phyloP scores from a whole-genome alignment of 2,888 invertebrate genomes.

The Pristionchus fissidentatus region DNA sequence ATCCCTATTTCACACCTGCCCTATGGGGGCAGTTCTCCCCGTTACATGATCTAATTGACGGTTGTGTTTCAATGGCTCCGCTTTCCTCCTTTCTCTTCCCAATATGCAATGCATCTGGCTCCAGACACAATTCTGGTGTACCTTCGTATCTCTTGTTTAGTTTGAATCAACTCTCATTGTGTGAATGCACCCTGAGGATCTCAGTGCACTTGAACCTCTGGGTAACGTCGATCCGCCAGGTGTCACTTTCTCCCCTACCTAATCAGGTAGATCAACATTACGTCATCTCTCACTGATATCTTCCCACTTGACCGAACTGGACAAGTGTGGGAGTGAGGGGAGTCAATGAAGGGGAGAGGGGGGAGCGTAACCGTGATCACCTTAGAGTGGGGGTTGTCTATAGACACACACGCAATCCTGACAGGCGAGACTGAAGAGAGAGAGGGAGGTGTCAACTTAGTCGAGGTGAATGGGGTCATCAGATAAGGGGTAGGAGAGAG shows the following conservation, averaged over 20 bases:
- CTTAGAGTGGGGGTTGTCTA: constrained; percentile 1
- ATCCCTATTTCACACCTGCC: constrained; percentile 7
- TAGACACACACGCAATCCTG: constrained; percentile 12
- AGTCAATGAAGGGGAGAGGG: constrained; percentile 4
- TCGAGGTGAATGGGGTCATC: constrained; percentile 38
- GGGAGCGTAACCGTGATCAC: too few species aligned
- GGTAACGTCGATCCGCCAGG: neutral
- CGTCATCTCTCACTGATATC: constrained; percentile 25
- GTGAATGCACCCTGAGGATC: neutral
- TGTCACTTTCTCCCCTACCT: too few species aligned
- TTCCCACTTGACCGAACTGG: neutral
- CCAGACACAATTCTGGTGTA: neutral
- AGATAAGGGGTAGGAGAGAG: neutral
- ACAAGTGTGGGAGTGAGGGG: constrained; percentile 24
- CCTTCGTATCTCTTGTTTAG: neutral
- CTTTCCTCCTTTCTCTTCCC: neutral
- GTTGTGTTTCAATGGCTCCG: neutral
- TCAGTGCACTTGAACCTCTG: neutral
- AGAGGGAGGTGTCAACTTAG: constrained; percentile 1
- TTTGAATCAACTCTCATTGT: neutral
- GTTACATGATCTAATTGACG: constrained; percentile 23
- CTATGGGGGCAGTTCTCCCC: neutral
- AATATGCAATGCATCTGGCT: constrained; percentile 39
- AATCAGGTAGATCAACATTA: constrained; percentile 20
- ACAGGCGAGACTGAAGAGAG: constrained; percentile 13